Percentiles rank a stretch among this genome's conserved stretches.
Evolutionary conservation across 2,888 invertebrate genomes (phyloP).

Genomic region (Eilema griseolum): DNA sequence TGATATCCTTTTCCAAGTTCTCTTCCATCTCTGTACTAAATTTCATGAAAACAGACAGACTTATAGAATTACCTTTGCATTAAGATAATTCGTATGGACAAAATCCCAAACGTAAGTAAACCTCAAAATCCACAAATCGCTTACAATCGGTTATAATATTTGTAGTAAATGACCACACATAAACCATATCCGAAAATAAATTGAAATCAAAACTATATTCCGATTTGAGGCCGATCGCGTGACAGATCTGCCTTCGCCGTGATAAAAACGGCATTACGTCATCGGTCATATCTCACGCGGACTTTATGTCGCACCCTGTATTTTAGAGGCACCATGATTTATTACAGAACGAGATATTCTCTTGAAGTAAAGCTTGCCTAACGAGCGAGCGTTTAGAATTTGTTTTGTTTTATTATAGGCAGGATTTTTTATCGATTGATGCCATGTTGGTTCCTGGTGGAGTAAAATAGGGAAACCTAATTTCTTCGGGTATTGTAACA

Average conservation of each 20-base stretch:
- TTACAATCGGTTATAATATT: slow-evolving; percentile 11
- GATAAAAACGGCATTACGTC: slow-evolving; percentile 52
- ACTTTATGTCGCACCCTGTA: slow-evolving; percentile 39
- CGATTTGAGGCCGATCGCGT: slow-evolving; percentile 25
- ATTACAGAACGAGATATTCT: not conserved
- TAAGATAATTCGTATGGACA: not conserved
- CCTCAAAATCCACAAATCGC: not conserved
- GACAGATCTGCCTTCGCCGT: slow-evolving; percentile 50
- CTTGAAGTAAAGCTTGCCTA: not conserved
- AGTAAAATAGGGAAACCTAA: no score
- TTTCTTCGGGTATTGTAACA: no score
- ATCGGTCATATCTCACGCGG: slow-evolving; percentile 50
- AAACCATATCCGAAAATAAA: slow-evolving; percentile 17
- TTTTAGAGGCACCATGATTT: slow-evolving; percentile 20
- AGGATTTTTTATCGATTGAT: no score
- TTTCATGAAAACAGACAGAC: no score
- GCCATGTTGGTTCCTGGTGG: no score
- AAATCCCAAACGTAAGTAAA: not conserved
- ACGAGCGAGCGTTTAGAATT: not conserved
- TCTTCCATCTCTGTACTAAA: no score
- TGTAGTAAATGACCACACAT: slow-evolving; percentile 5
- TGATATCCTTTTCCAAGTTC: no score
- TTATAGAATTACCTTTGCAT: no score
- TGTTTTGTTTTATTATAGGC: not conserved
- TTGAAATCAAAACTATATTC: slow-evolving; percentile 30